Evolutionary conservation across 2,113 vertebrate species (phyloP), one percentile per base, ranked within the genome.

Genomic region (Mugil cephalus): DNA sequence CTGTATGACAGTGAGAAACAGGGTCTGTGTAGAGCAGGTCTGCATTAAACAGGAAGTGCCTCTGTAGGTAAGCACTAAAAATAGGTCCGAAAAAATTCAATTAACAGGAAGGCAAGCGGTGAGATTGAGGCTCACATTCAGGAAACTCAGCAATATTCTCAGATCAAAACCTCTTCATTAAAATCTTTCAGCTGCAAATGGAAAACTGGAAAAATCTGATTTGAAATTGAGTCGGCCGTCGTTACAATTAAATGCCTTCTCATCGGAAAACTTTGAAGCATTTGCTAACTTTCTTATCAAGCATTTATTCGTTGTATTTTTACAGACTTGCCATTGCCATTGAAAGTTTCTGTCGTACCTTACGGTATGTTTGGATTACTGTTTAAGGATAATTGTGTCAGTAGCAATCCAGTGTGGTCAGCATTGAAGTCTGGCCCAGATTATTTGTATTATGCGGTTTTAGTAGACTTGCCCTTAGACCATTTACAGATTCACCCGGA

Each of bases 151-250:
- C 72, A 65, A 10, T 42, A 35, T 68, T 69, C 68, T 53, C 48
- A 54, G 21, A 80, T 82, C 74, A 75, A 74, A 83, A 43, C 50
- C 61, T 8, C 58, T 58, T 79, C 45, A 59, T 72, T 82, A 53
- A 67, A 42, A 35, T 1, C 24, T 13, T 69, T 15, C 2, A 60
- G 47, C 11, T 2, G 10, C n/a, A 43, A 47, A 42, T 18, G 21
- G 34, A 53, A 40, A 58, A 30, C 47, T 62, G 54, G 39, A 21
- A 45, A 53, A 67, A 54, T 53, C n/a, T 45, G 11, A 24, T 46
- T 21, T 53, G 35, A 74, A 66, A 50, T 51, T 21, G n/a, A 46
- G 60, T 52, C n/a, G 0, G 34, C 18, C 42, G 8, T 69, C 18
- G 13, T 76, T 64, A 72, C 46, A 62, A 39, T 58, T 14, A 51